These are phyloP conservation scores for Plebejus melissa DNA, from an alignment of 2,888 invertebrate species.

Conservation along the genomic window DNA sequence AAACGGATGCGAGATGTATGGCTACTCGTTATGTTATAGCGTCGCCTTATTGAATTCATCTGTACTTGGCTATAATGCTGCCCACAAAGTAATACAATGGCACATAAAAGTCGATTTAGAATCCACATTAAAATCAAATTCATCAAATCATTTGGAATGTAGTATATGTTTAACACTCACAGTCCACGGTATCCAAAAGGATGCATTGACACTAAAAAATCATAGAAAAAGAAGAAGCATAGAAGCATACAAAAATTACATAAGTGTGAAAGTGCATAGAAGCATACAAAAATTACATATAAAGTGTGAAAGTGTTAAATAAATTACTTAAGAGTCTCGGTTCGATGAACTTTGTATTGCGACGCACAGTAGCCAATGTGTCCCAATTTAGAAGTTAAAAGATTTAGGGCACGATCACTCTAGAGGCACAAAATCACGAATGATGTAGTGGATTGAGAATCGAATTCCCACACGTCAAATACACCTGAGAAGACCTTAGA, in stretches of 20 bases:
- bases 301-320: not conserved
- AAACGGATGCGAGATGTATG: not conserved
- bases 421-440: not conserved
- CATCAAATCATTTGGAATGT: too few relatives aligned
- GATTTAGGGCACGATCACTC: constrained; percentile 19
- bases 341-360: not conserved
- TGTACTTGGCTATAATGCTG: not conserved
- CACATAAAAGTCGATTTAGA: not conserved
- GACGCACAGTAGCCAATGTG: not conserved
- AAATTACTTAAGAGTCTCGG: not conserved
- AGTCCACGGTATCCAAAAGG: too few relatives aligned
- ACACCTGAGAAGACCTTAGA: not conserved
- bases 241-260: too few relatives aligned
- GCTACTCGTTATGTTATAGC: not conserved
- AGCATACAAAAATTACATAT: too few relatives aligned
- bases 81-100: not conserved
- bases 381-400: constrained; percentile 1
- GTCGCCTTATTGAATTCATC: not conserved
- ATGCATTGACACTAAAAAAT: too few relatives aligned
- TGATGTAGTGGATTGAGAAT: not conserved
- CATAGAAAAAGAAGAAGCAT: too few relatives aligned
- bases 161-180: too few relatives aligned
- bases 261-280: too few relatives aligned
- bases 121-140: too few relatives aligned
- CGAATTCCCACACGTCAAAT: not conserved